phyloP scores from a whole-genome alignment of 2,113 vertebrate species.

The Tetrax tetrax region DNA sequence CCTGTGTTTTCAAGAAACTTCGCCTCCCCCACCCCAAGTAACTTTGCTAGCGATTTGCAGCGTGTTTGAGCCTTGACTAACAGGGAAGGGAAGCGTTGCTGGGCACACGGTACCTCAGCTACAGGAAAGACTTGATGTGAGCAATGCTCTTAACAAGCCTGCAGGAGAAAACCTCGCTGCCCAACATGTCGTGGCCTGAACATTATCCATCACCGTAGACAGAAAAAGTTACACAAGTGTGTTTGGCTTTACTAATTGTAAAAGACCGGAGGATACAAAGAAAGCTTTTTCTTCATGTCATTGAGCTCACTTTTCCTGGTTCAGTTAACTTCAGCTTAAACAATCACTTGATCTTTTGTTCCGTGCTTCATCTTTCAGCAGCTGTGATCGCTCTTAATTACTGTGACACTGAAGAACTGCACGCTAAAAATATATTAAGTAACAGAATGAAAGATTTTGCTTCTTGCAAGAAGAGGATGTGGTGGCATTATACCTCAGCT shows the following conservation, averaged over 20 bases:
- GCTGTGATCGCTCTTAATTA: conserved; percentile 10
- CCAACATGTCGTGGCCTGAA: not conserved
- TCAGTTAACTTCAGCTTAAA: conserved; percentile 44
- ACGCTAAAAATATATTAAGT: not conserved
- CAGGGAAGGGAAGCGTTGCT: not conserved
- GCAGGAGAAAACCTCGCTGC: not conserved
- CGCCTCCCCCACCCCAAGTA: not conserved
- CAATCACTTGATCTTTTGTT: conserved; percentile 21
- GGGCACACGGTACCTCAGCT: not conserved
- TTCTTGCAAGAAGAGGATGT: not conserved
- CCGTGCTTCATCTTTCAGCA: not conserved
- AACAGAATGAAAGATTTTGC: not conserved
- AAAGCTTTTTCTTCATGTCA: not conserved
- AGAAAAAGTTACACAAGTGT: not conserved
- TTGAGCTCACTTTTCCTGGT: conserved; percentile 9
- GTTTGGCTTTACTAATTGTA: not conserved
- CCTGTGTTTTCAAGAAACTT: not conserved
- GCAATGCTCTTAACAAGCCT: not conserved
- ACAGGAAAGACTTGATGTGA: not conserved
- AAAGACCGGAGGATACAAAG: not conserved
- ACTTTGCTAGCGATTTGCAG: not conserved
- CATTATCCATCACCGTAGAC: not conserved
- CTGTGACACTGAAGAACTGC: not conserved
- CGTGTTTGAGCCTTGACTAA: not conserved
- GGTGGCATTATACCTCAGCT: not conserved